Base-by-base conservation (phyloP, 2,797 vertebrate species). In the Myripristis murdjan region DNA sequence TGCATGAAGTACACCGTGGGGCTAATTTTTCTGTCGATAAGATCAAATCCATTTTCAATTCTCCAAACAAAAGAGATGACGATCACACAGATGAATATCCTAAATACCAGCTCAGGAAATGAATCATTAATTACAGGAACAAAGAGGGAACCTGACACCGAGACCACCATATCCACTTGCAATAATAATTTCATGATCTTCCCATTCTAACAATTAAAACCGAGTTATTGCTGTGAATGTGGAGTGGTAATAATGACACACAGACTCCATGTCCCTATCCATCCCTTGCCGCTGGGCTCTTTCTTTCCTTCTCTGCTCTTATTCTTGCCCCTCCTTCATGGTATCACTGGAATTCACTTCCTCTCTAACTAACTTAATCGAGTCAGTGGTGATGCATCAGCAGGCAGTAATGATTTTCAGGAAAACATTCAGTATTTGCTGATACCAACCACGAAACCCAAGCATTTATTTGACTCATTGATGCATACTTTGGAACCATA, bases 101-200 rank as follows among this genome's bases (percentile, higher is more conserved):
- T n/a, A n/a, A n/a, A 59, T 35, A 41, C 1, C 0, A 23, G 55
- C 5, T 26, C n/a, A 0, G 55, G 22, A 35, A 35, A 60, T 39
- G 4, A 47, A 20, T 55, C 1, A 51, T 62, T 55, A 39, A 41
- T 16, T 22, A 65, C n/a, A 31, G 47, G 56, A 65, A 28, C 22
- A 44, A 51, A 48, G 16, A 55, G 48, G 46, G 11, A 63, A 77
- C 51, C 9, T 1, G 43, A 64, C 22, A 64, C 39, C 1, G 10
- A 64, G 26, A 16, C 26, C 26, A 53, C 3, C 16, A 31, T 33
- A 24, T 28, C 6, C 26, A 14, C 22, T 51, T n/a, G 24, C 16
- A 20, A 20, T 47, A 7, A 47, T 22, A 22, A 46, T 11, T 47
- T 22, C 22, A 18, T 47, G 2, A 18, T 8, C 18, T 22, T 22